Evolutionary conservation across 2,113 vertebrate genomes (phyloP), one percentile per base, ranked within the genome.

Genomic region (Lampris megalopsis): DNA sequence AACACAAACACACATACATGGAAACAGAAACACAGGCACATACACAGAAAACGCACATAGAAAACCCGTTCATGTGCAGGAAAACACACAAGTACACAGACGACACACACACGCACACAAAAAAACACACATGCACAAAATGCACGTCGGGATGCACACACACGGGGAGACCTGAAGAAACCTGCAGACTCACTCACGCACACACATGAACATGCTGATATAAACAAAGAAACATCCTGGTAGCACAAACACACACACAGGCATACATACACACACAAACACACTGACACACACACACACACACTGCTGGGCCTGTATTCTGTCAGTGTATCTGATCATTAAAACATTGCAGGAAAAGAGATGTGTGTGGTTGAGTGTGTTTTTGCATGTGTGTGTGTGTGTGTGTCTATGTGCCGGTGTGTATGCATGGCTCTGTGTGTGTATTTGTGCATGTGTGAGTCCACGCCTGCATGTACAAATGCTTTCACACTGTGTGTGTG

Each of bases 271-370:
- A 45, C 43, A 45, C 43, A 45, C 7, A 45, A 0, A 53, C 57
- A 59, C 57, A 38, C 57, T n/a, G 4, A 53, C 57, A 38, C 57
- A 56, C 62, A 45, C 42, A 6, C 62, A 36, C 45, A 68, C 50
- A 68, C 10, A 6, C 38, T 13, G 1, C 41, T 48, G 62, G 62
- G 13, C n/a, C 24, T n/a, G 6, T 1, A 5, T 65, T 48, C 10
- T 54, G 45, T 58, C 24, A 0, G 45, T 58, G 3, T 58, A 63
- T 63, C 6, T 63, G 11, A 35, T 38, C 4, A 63, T 49, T 4
- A 63, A 38, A 60, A 68, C 63, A 40, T 61, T 77, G 69, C 77
- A 53, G 72, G 54, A 77, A 40, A 4, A 38, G 36, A 53, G 47
- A 7, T 11, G 10, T 53, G 73, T 53, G 61, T 60, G 38, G 6